Conservation (phyloP, 2,113 vertebrate species). For the Hipposideros armiger region DNA sequence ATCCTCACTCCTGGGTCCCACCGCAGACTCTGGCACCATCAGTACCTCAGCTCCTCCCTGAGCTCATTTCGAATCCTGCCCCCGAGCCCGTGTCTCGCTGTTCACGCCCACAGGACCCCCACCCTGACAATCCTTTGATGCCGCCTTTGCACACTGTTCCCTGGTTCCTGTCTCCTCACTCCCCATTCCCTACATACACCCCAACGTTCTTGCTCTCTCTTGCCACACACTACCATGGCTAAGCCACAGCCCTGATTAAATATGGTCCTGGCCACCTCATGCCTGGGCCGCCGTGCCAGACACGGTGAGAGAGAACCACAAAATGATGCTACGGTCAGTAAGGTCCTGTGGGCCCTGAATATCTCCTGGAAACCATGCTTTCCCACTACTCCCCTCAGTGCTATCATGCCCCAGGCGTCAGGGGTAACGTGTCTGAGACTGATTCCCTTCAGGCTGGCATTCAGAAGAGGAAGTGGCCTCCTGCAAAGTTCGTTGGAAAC, state of each 20-base stretch:
- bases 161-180: neutral
- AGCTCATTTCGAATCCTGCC: neutral
- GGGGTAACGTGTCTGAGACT: accelerated
- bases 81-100: neutral
- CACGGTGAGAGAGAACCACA: neutral
- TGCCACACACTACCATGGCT: neutral
- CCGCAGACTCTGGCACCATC: neutral
- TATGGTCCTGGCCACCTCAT: too few species aligned
- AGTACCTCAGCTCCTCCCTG: neutral
- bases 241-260: too few species aligned
- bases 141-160: neutral
- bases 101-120: neutral
- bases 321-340: neutral
- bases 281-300: too few species aligned
- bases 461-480: neutral
- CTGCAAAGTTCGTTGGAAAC: neutral
- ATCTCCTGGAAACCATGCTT: too few species aligned
- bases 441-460: neutral
- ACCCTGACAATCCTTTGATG: neutral
- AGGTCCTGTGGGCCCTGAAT: neutral
- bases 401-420: neutral
- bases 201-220: neutral
- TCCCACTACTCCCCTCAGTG: accelerated
- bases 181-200: neutral
- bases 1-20: neutral